Evolutionary conservation across 2,888 invertebrate species (phyloP).

Genomic region (Dryococelus australis): DNA sequence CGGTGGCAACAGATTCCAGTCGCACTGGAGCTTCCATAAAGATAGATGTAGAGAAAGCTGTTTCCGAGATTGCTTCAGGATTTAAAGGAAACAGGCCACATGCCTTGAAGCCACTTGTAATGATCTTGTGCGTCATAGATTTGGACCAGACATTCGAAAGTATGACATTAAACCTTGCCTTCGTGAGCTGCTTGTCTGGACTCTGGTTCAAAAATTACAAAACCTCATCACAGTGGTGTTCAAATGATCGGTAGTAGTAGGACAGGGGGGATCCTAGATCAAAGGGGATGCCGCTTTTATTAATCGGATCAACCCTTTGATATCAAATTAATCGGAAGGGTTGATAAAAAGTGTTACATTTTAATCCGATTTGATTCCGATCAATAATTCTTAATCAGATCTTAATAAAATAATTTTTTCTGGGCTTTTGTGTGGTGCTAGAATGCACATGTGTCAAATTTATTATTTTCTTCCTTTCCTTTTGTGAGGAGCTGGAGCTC

Average conservation of each 20-base stretch:
- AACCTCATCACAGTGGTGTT: slow-evolving; percentile 47
- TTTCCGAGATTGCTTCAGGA: background rate
- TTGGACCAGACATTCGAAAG: slow-evolving; percentile 47
- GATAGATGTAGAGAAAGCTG: background rate
- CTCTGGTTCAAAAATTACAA: slow-evolving; percentile 41
- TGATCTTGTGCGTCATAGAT: slow-evolving; percentile 4
- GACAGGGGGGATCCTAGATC: too few species aligned
- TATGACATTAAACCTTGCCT: slow-evolving; percentile 45
- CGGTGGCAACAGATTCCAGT: background rate
- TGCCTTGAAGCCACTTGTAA: slow-evolving; percentile 24
- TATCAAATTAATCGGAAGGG: too few species aligned
- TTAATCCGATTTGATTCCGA: too few species aligned
- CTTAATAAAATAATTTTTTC: too few species aligned
- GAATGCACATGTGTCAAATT: too few species aligned
- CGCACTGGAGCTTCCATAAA: background rate
- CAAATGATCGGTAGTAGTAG: slow-evolving; percentile 42
- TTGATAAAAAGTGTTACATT: too few species aligned
- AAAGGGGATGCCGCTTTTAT: too few species aligned
- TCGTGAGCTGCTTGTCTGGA: slow-evolving; percentile 44
- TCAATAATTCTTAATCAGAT: too few species aligned
- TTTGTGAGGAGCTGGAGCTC: too few species aligned
- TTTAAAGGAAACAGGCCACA: slow-evolving; percentile 20
- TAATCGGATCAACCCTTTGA: too few species aligned
- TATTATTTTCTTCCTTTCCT: too few species aligned
- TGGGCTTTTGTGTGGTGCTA: too few species aligned